Evolutionary conservation across 2,888 invertebrate species (phyloP), one percentile per base, ranked within the genome.

Genomic region (Resseliella maxima): DNA sequence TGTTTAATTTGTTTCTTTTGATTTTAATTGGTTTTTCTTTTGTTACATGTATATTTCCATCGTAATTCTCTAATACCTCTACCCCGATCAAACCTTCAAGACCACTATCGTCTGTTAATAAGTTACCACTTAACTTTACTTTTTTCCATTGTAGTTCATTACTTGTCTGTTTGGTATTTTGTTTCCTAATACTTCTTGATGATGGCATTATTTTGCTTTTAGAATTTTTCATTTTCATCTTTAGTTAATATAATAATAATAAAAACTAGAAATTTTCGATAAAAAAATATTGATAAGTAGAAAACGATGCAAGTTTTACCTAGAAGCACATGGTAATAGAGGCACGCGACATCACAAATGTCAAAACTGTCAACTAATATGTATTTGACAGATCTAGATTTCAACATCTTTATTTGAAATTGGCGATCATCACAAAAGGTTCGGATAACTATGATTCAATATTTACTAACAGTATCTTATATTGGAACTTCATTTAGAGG

Each of bases 21-120:
- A 46, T 27, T 15, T 46, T 86, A 86, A 27, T 36, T 31, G 59
- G 91, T 90, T 92, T 91, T 89, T 90, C 5, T 88, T 88, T 87
- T 88, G 90, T 89, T 88, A 93, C 92, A 83, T 94, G 86, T 8
- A 87, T 86, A 0, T 89, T 90, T 87, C 93, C 92, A 89, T 93
- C 92, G 89, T 96, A 96, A 88, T 94, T 93, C 3, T 93, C 93
- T 87, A 96, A 93, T 89, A 96, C 96, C 91, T 96, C 96, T 81
- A 96, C 92, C 0, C 95, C 96, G 50, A 95, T 92, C 87, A 96
- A 92, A 18, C 95, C 95, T 88, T 95, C 94, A 86, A 94, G 92
- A 2, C 89, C 90, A 24, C 90, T 90, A 72, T 92, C 91, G 86
- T 92, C 90, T 0, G 90, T 89, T 54, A 91, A 89, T 87, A 93